Evolutionary conservation across 35 echinoderm and acorn worm genomes (phyloP).

Genomic region (Anneissia japonica): DNA sequence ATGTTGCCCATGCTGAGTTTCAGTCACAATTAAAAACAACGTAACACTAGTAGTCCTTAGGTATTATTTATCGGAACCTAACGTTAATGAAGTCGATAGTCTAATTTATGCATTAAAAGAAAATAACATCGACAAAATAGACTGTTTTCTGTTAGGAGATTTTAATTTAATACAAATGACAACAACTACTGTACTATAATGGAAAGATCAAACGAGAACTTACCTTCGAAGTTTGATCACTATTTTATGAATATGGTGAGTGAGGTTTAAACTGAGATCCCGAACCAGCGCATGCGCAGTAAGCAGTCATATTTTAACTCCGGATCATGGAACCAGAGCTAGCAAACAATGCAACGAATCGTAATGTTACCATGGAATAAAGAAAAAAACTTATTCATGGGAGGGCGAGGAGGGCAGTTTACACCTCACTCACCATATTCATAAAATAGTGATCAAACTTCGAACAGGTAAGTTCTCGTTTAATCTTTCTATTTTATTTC

Average conservation of each 20-base stretch:
- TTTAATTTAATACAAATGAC: too few relatives aligned
- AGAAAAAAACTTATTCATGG: not conserved
- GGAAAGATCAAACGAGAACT: not conserved
- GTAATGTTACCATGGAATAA: not conserved
- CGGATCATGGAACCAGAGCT: not conserved
- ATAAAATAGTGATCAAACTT: not conserved
- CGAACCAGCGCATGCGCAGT: not conserved
- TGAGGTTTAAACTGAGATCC: not conserved
- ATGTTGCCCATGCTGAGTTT: too few relatives aligned
- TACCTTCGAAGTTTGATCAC: not conserved
- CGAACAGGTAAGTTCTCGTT: not conserved
- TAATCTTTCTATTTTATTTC: not conserved
- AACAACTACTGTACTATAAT: too few relatives aligned
- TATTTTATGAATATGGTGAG: not conserved
- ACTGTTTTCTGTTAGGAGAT: too few relatives aligned
- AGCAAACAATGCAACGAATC: not conserved
- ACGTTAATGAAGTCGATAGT: too few relatives aligned
- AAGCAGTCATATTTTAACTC: not conserved
- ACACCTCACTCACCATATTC: constrained; percentile 1
- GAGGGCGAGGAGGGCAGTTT: not conserved
- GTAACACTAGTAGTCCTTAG: too few relatives aligned
- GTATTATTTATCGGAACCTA: too few relatives aligned
- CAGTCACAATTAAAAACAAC: too few relatives aligned
- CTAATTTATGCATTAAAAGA: too few relatives aligned
- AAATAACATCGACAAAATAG: too few relatives aligned